These are phyloP conservation scores for Pegoplata infirma DNA, from an alignment of 2,888 invertebrate genomes.

Conservation along the genomic window DNA sequence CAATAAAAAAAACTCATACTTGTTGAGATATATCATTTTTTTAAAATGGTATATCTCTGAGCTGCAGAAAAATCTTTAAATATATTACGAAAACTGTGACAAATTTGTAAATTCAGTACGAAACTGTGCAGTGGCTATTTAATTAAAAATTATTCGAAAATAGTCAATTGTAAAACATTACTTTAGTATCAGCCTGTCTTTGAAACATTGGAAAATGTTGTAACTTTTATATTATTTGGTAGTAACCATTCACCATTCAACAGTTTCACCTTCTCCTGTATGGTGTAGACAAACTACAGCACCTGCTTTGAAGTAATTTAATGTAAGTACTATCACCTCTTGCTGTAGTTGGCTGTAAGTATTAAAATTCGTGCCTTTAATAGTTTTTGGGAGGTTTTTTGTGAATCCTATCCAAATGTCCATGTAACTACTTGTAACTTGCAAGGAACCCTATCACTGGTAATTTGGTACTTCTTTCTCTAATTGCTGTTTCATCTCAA, in stretches of 20 bases:
- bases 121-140: no score
- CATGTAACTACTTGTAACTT: constrained; percentile 1
- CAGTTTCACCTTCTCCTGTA: background rate
- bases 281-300: background rate
- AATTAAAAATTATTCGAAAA: no score
- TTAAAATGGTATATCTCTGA: no score
- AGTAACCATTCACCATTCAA: background rate
- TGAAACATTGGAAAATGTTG: no score
- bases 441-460: constrained; percentile 19
- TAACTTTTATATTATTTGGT: background rate
- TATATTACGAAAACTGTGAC: no score
- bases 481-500: constrained; percentile 38
- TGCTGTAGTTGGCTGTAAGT: background rate
- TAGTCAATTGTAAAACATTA: no score
- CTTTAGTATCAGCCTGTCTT: no score
- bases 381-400: constrained; percentile 36
- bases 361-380: constrained; percentile 50
- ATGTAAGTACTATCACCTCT: constrained; percentile 39
- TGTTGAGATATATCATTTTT: no score
- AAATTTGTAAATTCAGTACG: no score
- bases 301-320: constrained; percentile 43
- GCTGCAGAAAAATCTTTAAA: no score
- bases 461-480: constrained; percentile 20
- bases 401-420: constrained; percentile 26
- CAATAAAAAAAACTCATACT: no score